These are phyloP conservation scores for Ferdinandea cuprea DNA, from an alignment of 2,888 invertebrate genomes.

Conservation along the genomic window DNA sequence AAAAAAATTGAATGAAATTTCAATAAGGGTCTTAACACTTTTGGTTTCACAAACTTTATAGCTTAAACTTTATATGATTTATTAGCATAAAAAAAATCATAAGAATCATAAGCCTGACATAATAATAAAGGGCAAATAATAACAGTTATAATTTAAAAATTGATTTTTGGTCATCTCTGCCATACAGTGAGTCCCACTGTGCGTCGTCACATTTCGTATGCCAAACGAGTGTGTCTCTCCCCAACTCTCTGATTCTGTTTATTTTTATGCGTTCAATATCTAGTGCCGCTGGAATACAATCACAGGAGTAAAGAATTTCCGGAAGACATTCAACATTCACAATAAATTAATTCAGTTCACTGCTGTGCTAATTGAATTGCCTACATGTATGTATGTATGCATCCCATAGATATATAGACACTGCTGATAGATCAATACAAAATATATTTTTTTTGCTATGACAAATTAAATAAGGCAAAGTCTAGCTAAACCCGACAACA, in stretches of 20 bases:
- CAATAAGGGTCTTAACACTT: no score
- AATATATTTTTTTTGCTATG: conserved; percentile 2
- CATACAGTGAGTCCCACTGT: no score
- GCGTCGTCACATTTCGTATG: conserved; percentile 44
- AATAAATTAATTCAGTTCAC: conserved; percentile 67
- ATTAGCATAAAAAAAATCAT: no score
- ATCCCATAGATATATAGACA: no score
- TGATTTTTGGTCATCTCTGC: no score
- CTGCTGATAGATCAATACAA: background rate
- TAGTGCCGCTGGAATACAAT: conserved; percentile 42
- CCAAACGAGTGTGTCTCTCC: background rate
- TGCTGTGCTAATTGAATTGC: conserved; percentile 59
- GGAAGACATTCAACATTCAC: conserved; percentile 56
- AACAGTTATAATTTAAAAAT: no score
- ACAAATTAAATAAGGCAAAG: conserved; percentile 11
- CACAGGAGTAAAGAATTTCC: conserved; percentile 59
- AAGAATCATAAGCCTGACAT: no score
- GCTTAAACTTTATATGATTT: no score
- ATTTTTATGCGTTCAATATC: conserved; percentile 59
- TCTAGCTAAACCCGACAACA: conserved; percentile 40
- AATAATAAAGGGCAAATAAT: no score
- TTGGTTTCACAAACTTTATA: no score
- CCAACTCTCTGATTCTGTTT: background rate
- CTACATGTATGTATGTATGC: no score
- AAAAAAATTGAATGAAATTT: no score